Base-by-base conservation (phyloP, 2,113 vertebrate genomes). In the Alosa alosa region DNA sequence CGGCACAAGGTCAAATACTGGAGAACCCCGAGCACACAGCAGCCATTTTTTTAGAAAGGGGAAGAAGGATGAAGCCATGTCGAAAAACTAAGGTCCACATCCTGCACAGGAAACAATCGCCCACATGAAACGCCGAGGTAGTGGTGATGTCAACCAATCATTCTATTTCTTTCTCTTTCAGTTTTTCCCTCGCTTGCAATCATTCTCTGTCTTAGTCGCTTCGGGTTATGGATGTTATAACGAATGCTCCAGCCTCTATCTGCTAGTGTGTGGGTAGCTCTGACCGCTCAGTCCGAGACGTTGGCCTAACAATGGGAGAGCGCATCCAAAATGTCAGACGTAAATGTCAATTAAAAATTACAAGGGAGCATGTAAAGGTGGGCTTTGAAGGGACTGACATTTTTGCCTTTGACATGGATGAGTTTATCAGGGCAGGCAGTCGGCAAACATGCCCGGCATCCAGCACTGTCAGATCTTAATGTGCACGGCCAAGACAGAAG, bases 281-380 rank as follows among this genome's bases (percentile, higher is more conserved):
- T 44, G 90, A 87, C 89, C 89, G 89, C 87, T 93, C 87, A 84
- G 89, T 86, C 55, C 57, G 72, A 93, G 91, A 91, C 88, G 90
- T 90, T 92, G 89, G 89, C 85, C 90, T 88, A 92, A 92, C 92
- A 94, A 89, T 91, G 93, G 94, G 90, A 94, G 92, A 93, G 89
- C 92, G 93, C 92, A 94, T 92, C 95, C 93, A 92, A 96, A 97
- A 95, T 96, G 95, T 95, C 95, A 96, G 94, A 95, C 94, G 94
- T 93, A 96, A 96, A 97, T 96, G 95, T 96, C 96, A 97, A 96
- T 95, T 96, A 96, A 96, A 96, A 96, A 96, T 95, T 95, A 96
- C 94, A 95, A 91, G 93, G 91, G 90, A 93, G 92, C 94, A 92
- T 91, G 94, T 93, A 96, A 96, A 96, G 94, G 94, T 93, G 94